Conservation (phyloP, 2,888 invertebrate genomes). For the Pasiphila rectangulata region DNA sequence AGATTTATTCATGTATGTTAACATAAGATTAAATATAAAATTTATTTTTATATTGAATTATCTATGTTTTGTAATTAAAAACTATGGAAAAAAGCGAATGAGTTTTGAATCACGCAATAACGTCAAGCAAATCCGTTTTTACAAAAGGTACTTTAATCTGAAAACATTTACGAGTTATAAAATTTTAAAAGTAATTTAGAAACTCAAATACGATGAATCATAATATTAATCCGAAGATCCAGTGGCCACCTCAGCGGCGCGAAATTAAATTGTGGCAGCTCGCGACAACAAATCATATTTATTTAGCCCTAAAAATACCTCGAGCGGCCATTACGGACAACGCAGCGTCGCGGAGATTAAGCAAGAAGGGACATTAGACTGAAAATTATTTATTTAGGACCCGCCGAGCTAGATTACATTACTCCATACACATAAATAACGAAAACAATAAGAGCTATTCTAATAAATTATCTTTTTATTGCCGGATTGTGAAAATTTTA, state of each 20-base stretch:
- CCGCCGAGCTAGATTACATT: constrained; percentile 78
- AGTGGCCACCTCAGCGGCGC: constrained; percentile 54
- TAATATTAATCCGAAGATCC: constrained; percentile 76
- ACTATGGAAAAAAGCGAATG: no score
- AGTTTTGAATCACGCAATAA: not conserved
- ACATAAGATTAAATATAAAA: no score
- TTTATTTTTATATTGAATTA: no score
- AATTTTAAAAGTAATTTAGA: not conserved
- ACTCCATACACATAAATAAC: constrained; percentile 81
- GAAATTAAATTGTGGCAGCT: constrained; percentile 79
- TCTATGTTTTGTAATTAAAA: no score
- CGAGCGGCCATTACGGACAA: constrained; percentile 76
- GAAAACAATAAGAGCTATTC: constrained; percentile 81
- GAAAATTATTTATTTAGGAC: constrained; percentile 80
- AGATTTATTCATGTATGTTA: no score
- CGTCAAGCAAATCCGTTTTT: not conserved
- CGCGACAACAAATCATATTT: constrained; percentile 80
- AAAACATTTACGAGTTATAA: not conserved
- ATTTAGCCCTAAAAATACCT: constrained; percentile 81
- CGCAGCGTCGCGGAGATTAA: constrained; percentile 75
- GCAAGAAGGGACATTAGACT: constrained; percentile 80
- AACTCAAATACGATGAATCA: constrained; percentile 46
- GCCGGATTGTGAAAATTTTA: constrained; percentile 82
- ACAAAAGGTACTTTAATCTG: not conserved
- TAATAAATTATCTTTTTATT: constrained; percentile 82